These are phyloP conservation scores for Crambe crambe DNA, from an alignment of 37 sponge, comb jelly and placozoan species.

Conservation along the genomic window DNA sequence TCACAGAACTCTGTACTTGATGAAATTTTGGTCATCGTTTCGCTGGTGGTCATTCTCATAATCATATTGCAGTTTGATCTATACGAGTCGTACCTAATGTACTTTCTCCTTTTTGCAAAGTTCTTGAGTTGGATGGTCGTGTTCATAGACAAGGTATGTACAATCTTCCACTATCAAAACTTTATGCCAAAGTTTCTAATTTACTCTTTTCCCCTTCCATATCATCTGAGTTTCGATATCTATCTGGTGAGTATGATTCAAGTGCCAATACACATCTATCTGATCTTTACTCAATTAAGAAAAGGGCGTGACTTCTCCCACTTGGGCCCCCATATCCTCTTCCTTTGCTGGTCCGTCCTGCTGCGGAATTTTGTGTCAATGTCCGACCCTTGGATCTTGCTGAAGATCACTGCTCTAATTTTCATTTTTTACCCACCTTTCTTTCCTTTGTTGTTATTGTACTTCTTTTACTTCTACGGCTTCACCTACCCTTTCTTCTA, in stretches of 20 bases:
- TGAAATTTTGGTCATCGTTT: constrained; percentile 5
- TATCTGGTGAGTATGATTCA: constrained; percentile 38
- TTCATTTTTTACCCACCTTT: constrained; percentile 24
- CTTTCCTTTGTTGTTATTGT: constrained; percentile 24
- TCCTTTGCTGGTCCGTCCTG: constrained; percentile 39
- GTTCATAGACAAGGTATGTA: background rate
- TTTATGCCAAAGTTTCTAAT: background rate
- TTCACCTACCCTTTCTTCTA: constrained; percentile 26
- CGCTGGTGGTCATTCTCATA: background rate
- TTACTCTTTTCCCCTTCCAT: background rate
- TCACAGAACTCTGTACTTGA: constrained; percentile 6
- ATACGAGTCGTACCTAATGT: constrained; percentile 11
- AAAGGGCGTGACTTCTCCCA: constrained; percentile 19
- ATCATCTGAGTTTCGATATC: constrained; percentile 8
- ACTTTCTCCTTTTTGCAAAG: background rate
- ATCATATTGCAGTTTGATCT: constrained; percentile 46
- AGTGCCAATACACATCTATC: constrained; percentile 8
- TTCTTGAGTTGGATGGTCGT: background rate
- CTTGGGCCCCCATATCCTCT: constrained; percentile 53
- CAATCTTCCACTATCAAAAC: background rate
- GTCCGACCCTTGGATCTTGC: background rate
- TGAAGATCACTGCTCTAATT: background rate
- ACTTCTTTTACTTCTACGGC: constrained; percentile 36
- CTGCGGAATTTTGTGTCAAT: constrained; percentile 19
- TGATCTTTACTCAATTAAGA: constrained; percentile 1